phyloP scores from a whole-genome alignment of 2,113 vertebrate genomes.

The Cyphomyrus discorhynchus region DNA sequence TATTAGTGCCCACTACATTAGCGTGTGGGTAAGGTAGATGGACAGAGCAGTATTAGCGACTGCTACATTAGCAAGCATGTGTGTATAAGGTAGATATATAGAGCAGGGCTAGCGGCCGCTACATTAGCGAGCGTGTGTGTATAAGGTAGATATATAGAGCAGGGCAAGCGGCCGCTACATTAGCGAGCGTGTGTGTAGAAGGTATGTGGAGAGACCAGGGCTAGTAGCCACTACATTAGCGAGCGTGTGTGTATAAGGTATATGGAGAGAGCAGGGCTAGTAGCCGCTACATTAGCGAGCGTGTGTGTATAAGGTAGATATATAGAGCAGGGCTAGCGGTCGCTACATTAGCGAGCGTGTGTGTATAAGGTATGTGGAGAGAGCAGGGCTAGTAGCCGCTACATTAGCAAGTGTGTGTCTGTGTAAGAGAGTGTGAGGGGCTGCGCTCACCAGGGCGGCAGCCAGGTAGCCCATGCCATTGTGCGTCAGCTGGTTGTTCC shows the following conservation, averaged over 20 bases:
- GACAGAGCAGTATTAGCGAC: neutral
- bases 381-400: neutral
- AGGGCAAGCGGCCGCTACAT: too few species aligned
- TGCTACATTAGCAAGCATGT: neutral
- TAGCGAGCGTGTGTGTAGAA: too few species aligned
- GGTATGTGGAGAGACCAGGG: neutral
- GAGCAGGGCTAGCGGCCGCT: neutral
- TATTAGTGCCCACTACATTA: neutral
- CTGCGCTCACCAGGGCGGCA: constrained; percentile 74
- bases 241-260: too few species aligned
- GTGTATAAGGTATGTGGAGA: neutral
- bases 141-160: too few species aligned
- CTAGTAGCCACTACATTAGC: neutral
- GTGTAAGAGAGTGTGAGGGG: neutral
- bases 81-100: neutral
- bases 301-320: too few species aligned
- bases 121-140: too few species aligned
- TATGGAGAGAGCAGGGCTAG: too few species aligned
- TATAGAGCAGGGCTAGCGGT: neutral
- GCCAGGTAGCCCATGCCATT: constrained; percentile 87
- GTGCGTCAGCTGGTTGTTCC: constrained; percentile 96
- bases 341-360: neutral
- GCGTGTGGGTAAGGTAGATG: too few species aligned
- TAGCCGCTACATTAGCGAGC: neutral
- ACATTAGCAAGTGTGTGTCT: neutral